Conservation (phyloP, 53 echinoderm and acorn worm species). For the Henricia sp. region DNA sequence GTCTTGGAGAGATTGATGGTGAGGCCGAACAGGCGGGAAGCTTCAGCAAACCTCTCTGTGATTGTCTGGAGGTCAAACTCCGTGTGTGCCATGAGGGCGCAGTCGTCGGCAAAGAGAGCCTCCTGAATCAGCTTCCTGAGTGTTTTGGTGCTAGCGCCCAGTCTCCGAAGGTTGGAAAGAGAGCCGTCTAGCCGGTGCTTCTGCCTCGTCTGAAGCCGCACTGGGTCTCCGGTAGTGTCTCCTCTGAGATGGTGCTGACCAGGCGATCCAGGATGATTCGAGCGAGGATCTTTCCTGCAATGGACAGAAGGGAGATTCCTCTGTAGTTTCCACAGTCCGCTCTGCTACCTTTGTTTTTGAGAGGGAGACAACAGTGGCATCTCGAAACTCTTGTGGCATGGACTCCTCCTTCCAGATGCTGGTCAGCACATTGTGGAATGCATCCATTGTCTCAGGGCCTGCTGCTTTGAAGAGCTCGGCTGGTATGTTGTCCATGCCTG, state of each 20-base stretch:
- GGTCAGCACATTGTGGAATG: not conserved
- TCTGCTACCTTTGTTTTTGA: slow-evolving; percentile 42
- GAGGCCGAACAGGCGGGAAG: slow-evolving; percentile 67
- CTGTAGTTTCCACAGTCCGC: slow-evolving; percentile 26
- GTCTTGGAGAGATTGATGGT: slow-evolving; percentile 76
- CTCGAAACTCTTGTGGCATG: slow-evolving; percentile 9
- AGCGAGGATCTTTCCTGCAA: not conserved
- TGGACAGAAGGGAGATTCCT: not conserved
- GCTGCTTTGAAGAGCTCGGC: slow-evolving; percentile 24
- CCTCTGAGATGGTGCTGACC: slow-evolving; percentile 3
- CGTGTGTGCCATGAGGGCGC: slow-evolving; percentile 35
- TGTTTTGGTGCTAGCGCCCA: slow-evolving; percentile 43
- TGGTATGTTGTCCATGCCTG: slow-evolving; percentile 25
- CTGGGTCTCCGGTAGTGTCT: slow-evolving; percentile 32
- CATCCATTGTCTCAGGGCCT: not conserved
- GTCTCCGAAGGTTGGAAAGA: slow-evolving; percentile 34
- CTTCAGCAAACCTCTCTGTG: slow-evolving; percentile 48
- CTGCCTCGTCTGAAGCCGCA: slow-evolving; percentile 15
- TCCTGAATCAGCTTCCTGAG: slow-evolving; percentile 23
- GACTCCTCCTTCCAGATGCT: slow-evolving; percentile 32
- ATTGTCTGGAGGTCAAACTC: slow-evolving; percentile 41
- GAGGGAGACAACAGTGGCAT: slow-evolving; percentile 15
- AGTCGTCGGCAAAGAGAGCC: too few species aligned
- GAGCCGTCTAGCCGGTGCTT: slow-evolving; percentile 3
- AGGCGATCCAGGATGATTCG: not conserved